These are phyloP conservation scores for Pachyseris speciosa DNA, from an alignment of 64 coral and sea anemone species.

Conservation along the genomic window DNA sequence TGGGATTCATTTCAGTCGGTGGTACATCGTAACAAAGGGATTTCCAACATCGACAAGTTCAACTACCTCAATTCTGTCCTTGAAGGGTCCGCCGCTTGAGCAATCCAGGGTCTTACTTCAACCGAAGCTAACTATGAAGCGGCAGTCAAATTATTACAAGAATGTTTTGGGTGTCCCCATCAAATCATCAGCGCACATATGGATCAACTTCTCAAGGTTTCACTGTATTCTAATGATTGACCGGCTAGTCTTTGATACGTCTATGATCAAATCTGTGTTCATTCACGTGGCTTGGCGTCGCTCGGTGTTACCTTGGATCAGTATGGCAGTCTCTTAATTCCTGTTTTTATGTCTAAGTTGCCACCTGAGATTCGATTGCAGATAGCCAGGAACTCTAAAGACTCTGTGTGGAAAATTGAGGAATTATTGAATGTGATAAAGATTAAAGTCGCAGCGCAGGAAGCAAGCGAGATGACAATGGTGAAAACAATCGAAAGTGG, in stretches of 20 bases:
- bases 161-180: slow-evolving; percentile 8
- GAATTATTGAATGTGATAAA: slow-evolving; percentile 36
- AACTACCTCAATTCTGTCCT: too few species aligned
- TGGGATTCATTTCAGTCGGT: not conserved
- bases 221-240: slow-evolving; percentile 11
- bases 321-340: slow-evolving; percentile 28
- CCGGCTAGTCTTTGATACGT: slow-evolving; percentile 19
- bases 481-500: slow-evolving; percentile 26
- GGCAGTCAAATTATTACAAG: slow-evolving; percentile 11
- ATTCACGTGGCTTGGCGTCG: not conserved
- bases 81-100: not conserved
- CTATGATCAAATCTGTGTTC: slow-evolving; percentile 49
- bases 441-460: slow-evolving; percentile 35
- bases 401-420: slow-evolving; percentile 47
- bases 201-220: not conserved
- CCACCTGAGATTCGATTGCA: slow-evolving; percentile 17
- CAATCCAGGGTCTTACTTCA: slow-evolving; percentile 8
- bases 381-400: slow-evolving; percentile 10
- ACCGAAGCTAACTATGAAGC: slow-evolving; percentile 27
- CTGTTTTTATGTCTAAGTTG: slow-evolving; percentile 39
- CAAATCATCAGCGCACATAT: slow-evolving; percentile 17
- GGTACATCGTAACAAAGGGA: not conserved
- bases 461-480: slow-evolving; percentile 25
- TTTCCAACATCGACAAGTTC: too few species aligned
- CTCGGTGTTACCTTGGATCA: slow-evolving; percentile 15